Evolutionary conservation across 2,888 invertebrate species (phyloP), one percentile per base, ranked within the genome.

Genomic region (Phalangium opilio): DNA sequence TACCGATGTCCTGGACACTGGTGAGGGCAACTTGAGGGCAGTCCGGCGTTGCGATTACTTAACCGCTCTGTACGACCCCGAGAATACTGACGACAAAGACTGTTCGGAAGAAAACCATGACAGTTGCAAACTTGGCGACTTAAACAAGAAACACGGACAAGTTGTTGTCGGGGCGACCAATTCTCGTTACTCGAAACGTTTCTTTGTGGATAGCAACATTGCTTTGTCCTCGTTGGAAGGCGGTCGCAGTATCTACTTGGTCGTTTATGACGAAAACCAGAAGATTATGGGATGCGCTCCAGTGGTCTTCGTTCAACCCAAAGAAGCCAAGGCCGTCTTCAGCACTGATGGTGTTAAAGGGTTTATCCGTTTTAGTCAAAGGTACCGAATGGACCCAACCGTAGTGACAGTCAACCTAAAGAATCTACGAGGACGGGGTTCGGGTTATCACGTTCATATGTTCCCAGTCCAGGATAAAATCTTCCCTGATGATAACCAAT

Each of bases 1-100:
- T 17, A 89, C 89, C 0, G 90, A 90, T 61, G 82, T 87, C 53
- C 77, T 87, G 40, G 83, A 86, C 60, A 73, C 78, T 1, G 79
- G 70, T 50, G 49, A 48, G 11, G 51, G 52, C 15, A 27, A 27
- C 27, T 27, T 27, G 27, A 27, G 27, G 8, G 34, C 50, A 3
- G 38, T 48, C 19, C 47, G 54, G 48, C 50, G 51, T 35, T 90
- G 90, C 63, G 81, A 89, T 64, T 80, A 83, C 50, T 69, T 90
- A 5, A 8, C 8, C 7, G 67, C 81, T 32, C 76, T 89, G 0
- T 87, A 85, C 60, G 84, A 89, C 69, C 87, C 87, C 0, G 76
- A 81, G 52, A 78, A 80, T 52, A 72, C 50, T n/a, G 56, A 59
- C 20, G 61, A 61, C 36, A 79, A 77, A 0, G 54, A 57, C n/a